Conservation (phyloP, 2,797 vertebrate species). For the Buceros bicornis region DNA sequence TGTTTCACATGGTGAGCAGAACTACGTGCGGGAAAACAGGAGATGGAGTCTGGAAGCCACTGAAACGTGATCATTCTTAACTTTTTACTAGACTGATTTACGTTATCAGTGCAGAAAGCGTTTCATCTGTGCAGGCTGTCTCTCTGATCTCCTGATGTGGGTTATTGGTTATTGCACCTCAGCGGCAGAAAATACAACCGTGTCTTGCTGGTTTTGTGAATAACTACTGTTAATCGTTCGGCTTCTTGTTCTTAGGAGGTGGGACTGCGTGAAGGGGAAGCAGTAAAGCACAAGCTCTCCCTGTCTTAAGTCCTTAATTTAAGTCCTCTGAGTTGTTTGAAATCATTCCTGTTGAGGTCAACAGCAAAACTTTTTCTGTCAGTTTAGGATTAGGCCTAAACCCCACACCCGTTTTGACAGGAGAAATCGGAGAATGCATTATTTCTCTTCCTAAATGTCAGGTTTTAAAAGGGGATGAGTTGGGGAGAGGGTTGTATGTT, state of each 20-base stretch:
- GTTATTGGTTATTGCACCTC: background rate
- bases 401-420: background rate
- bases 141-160: background rate
- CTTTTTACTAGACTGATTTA: background rate
- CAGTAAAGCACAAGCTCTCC: background rate
- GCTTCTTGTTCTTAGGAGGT: background rate
- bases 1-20: background rate
- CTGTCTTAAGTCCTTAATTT: background rate
- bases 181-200: background rate
- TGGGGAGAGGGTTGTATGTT: background rate
- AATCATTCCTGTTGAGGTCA: background rate
- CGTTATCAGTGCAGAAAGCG: background rate
- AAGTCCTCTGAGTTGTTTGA: background rate
- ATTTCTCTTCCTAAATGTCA: background rate
- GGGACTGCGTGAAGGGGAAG: background rate
- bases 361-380: background rate
- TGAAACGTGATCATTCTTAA: rapidly evolving
- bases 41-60: background rate
- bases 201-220: background rate
- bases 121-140: background rate
- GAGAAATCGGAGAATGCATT: background rate
- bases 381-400: background rate
- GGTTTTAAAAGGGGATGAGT: background rate
- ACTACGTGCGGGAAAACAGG: background rate
- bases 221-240: background rate